Evolutionary conservation across 1,140 invertebrate species (phyloP), one percentile per base, ranked within the genome.

Genomic region (Parapsyche elsis): DNA sequence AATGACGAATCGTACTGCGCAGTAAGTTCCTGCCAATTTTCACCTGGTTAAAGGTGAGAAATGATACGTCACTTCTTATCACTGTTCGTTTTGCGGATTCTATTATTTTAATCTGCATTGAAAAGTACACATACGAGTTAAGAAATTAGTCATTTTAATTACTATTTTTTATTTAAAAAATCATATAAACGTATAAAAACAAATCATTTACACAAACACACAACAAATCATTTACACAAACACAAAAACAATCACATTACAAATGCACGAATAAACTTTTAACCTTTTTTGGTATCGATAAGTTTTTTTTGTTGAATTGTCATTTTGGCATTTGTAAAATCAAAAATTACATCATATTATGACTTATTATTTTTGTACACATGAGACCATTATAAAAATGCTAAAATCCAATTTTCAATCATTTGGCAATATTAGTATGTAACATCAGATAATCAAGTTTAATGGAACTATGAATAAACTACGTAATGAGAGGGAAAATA

Each of bases 311-410:
- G n/a, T n/a, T 46, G 45, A 46, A n/a, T 53, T 53, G 21, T 67
- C 61, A 67, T 16, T 14, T 21, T 67, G 5, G 1, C 26, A 71
- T 38, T 38, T 38, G 30, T 1, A n/a, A n/a, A n/a, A n/a, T n/a
- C n/a, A n/a, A n/a, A 38, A 38, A 38, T 38, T 38, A 71, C 23
- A 71, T 71, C 12, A 71, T 71, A n/a, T n/a, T n/a, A n/a, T n/a
- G n/a, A n/a, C n/a, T n/a, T n/a, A n/a, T n/a, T n/a, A n/a, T n/a
- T n/a, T n/a, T n/a, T n/a, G n/a, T 7, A 10, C 9, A 30, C 23
- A 19, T 16, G 57, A 61, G 9, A 61, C 57, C 9, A 16, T 16
- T 61, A 61, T 9, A 19, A 2, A 19, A 19, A 61, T 9, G 57
- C 1, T 38, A 21, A 61, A 19, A 61, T 61, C n/a, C n/a, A n/a